Evolutionary conservation across 2,888 invertebrate species (phyloP).

Genomic region (Tenthredo livida): DNA sequence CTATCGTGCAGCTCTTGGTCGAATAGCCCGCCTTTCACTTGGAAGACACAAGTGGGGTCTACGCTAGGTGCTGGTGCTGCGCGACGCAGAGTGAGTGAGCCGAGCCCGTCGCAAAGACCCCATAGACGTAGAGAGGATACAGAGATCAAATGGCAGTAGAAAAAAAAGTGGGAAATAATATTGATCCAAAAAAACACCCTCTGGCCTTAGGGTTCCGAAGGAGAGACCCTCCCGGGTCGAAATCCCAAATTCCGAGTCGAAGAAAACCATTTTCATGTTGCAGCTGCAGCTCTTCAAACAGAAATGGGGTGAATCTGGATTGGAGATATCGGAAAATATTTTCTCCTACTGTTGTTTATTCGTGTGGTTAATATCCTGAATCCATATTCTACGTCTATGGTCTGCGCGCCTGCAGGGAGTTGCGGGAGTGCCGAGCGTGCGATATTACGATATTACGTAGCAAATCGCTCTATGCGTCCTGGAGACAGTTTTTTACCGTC

Average conservation of each 20-base stretch:
- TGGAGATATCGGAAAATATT: background rate
- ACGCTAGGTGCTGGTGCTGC: slow-evolving; percentile 43
- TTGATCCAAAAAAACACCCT: background rate
- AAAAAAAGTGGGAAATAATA: background rate
- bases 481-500: slow-evolving; percentile 46
- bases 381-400: slow-evolving; percentile 37
- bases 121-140: slow-evolving; percentile 43
- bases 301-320: background rate
- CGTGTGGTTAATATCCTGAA: slow-evolving; percentile 1
- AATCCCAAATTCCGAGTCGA: background rate
- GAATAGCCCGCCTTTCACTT: slow-evolving; percentile 77
- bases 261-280: background rate
- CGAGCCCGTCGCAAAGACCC: slow-evolving; percentile 30
- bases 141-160: background rate
- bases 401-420: background rate
- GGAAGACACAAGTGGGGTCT: slow-evolving; percentile 70
- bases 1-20: slow-evolving; percentile 64
- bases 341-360: background rate
- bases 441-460: slow-evolving; percentile 50
- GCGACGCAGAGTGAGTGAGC: slow-evolving; percentile 30
- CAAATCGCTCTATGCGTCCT: slow-evolving; percentile 45
- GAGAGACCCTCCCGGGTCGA: background rate
- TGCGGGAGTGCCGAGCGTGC: slow-evolving; percentile 49
- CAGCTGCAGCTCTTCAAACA: background rate
- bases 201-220: background rate